Conservation (phyloP, 1,140 invertebrate genomes). For the Macrocentrus cingulum region DNA sequence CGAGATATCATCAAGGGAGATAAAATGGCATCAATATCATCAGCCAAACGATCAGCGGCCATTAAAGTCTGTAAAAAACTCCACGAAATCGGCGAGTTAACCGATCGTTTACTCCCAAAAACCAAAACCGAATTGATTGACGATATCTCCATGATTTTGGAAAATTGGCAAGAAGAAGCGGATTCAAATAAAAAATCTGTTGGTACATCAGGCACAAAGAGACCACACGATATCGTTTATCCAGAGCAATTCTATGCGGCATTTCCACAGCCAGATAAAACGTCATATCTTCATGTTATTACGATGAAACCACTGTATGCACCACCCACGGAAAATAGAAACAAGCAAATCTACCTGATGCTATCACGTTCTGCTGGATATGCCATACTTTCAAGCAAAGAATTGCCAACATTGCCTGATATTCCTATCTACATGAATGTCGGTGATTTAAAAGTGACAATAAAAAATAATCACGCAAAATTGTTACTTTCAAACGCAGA, state of each 20-base stretch:
- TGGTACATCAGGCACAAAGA: conserved; percentile 72
- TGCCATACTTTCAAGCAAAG: conserved; percentile 64
- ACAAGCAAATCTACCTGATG: conserved; percentile 45
- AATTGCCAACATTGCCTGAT: conserved; percentile 66
- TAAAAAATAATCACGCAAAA: conserved; percentile 60
- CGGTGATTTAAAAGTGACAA: conserved; percentile 73
- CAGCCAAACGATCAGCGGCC: conserved; percentile 81
- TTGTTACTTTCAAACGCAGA: conserved; percentile 59
- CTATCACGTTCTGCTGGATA: conserved; percentile 49
- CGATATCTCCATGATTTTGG: conserved; percentile 53
- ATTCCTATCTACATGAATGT: conserved; percentile 87
- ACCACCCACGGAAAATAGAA: conserved; percentile 41
- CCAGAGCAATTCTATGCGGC: conserved; percentile 50
- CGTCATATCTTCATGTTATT: conserved; percentile 64
- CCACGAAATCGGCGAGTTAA: conserved; percentile 74
- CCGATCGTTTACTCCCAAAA: conserved; percentile 75
- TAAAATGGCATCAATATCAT: conserved; percentile 60
- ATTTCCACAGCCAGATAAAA: conserved; percentile 43
- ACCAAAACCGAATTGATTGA: conserved; percentile 44
- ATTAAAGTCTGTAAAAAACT: conserved; percentile 74
- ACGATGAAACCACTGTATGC: conserved; percentile 61
- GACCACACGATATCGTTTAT: conserved; percentile 44
- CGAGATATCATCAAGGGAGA: conserved; percentile 36
- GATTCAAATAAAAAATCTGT: conserved; percentile 38
- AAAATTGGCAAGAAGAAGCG: conserved; percentile 59